Evolutionary conservation across 2,888 invertebrate species (phyloP).

Genomic region (Micoletzkya japonica): DNA sequence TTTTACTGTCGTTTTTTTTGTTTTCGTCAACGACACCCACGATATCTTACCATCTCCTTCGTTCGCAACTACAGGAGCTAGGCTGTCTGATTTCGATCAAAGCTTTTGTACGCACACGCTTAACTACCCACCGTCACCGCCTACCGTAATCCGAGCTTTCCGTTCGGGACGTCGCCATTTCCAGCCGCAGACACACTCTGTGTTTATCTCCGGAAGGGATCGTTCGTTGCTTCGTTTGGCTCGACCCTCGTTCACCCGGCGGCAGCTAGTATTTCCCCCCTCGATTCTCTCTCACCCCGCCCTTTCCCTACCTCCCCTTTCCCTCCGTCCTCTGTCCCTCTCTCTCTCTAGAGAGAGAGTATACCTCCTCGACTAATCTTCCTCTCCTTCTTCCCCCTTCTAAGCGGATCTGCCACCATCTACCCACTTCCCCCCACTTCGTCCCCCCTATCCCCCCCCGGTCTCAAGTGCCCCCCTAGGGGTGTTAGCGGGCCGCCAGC

Average conservation of each 20-base stretch:
- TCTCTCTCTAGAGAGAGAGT: conserved; percentile 10
- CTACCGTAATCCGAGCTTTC: too few relatives aligned
- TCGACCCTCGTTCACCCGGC: neutral
- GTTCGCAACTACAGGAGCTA: too few relatives aligned
- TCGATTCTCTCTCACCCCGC: conserved; percentile 16
- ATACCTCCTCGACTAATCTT: conserved; percentile 2
- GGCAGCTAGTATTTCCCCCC: neutral
- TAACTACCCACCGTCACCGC: neutral
- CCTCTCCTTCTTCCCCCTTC: neutral
- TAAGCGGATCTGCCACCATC: neutral
- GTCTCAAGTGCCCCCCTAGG: neutral
- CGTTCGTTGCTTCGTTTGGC: neutral
- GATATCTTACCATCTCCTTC: too few relatives aligned
- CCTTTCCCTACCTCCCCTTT: conserved; percentile 7
- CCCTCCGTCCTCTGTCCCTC: neutral
- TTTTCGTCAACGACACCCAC: too few relatives aligned
- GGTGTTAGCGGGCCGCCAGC: neutral
- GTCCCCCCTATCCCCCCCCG: neutral
- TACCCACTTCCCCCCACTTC: neutral
- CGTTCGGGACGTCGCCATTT: too few relatives aligned
- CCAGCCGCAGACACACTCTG: too few relatives aligned
- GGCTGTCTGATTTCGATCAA: too few relatives aligned
- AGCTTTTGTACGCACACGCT: too few relatives aligned
- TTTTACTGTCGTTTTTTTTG: too few relatives aligned
- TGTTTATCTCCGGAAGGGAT: too few relatives aligned